These are phyloP conservation scores for Polyploca ridens DNA, from an alignment of 2,888 invertebrate genomes.

Conservation along the genomic window DNA sequence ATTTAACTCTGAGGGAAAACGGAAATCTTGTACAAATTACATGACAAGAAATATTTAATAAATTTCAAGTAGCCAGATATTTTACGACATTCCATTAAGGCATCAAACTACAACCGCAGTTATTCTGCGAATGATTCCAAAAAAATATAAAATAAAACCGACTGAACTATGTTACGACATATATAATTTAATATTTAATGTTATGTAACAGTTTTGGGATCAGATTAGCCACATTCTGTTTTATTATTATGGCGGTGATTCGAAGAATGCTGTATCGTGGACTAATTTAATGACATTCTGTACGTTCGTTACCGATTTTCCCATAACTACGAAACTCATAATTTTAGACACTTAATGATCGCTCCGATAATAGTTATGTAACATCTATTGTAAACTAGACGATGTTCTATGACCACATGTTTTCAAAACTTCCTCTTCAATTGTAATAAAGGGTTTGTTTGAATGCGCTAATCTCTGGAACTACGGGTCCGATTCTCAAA, in stretches of 20 bases:
- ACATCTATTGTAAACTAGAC: background rate
- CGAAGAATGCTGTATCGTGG: conserved; percentile 1
- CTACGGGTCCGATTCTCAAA: no score
- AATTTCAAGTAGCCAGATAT: no score
- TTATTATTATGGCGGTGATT: background rate
- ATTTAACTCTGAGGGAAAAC: background rate
- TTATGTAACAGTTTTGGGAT: background rate
- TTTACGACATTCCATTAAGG: background rate
- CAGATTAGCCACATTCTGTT: background rate
- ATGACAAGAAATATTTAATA: background rate
- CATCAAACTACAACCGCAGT: background rate
- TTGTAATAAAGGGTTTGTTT: no score
- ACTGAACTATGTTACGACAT: background rate
- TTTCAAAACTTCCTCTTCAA: no score
- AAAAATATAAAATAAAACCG: background rate
- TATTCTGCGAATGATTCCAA: background rate
- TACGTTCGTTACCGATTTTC: background rate
- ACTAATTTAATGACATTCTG: conserved; percentile 6
- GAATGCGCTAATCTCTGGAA: no score
- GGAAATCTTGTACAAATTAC: background rate
- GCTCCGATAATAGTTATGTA: background rate
- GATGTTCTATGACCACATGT: no score
- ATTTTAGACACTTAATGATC: background rate
- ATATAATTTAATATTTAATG: background rate
- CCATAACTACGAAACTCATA: background rate